Evolutionary conservation across 2,888 invertebrate species (phyloP), one percentile per base, ranked within the genome.

Genomic region (Lasioglossum figueresi): DNA sequence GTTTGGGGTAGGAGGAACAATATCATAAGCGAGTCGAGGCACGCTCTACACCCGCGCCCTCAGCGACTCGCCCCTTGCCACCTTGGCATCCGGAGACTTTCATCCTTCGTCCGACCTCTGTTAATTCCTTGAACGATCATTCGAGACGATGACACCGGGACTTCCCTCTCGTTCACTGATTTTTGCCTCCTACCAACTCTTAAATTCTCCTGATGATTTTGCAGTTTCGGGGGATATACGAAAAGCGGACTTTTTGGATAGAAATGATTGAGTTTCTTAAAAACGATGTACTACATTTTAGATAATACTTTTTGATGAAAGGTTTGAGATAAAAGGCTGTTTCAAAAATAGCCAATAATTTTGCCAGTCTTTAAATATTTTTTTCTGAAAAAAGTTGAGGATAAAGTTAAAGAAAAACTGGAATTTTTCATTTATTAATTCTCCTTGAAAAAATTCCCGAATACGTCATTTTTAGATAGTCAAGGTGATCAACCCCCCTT

Each of bases 1-100:
- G 77, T 73, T 79, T 74, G 63, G 52, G 76, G 74, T 66, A 40
- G 83, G 80, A 85, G 86, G 87, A 89, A 91, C 91, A 91, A 91
- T 91, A 91, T 93, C 91, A 91, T 93, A 92, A 93, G 91, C 91
- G 89, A 93, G 93, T 91, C 92, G 89, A 88, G 80, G 91, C 92
- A 93, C 93, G 93, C 88, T 88, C 81, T n/a, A 73, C 81, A 87
- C 77, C 82, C 87, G 79, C 83, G 75, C 81, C 77, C 84, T 86
- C 85, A 86, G 85, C 88, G 86, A 90, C 87, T 88, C 85, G 79
- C 76, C 86, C 80, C 59, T 43, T 73, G 56, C 78, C 75, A 83
- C 66, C 73, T 63, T 43, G 70, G 71, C 82, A 48, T 77, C 79
- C 80, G n/a, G n/a, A 78, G 84, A 84, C 80, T 87, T 80, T 84